Base-by-base conservation (phyloP, 2,797 vertebrate genomes). In the Hylomyscus alleni region DNA sequence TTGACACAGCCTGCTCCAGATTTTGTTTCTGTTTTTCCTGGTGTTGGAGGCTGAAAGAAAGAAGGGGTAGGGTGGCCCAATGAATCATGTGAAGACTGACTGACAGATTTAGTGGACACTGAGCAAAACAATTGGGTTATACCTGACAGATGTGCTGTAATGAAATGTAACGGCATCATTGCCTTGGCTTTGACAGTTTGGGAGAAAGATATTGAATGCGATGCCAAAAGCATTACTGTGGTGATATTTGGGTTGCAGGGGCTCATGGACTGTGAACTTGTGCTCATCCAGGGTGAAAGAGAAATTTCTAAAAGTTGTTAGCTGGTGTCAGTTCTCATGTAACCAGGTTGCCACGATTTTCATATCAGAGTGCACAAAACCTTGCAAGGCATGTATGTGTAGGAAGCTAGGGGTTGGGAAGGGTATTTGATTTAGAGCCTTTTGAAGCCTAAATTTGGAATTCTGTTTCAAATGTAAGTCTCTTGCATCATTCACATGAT, bases 51-150 rank as follows among this genome's bases (percentile, higher is more conserved):
- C 65, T 82, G 20, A 26, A 60, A 19, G 60, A 85, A 2, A 1
- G n/a, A 58, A 4, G 13, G 81, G 34, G 17, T 73, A 44, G 37
- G 22, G 19, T 69, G 3, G 9, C 47, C 65, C 11, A 29, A 56
- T 69, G 92, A 90, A 96, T 15, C 29, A 6, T 54, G 47, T 88
- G 73, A 97, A 93, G 89, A 88, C 2, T 91, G 94, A 96, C 76
- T 90, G 97, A 94, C 90, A 97, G 90, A 96, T 98, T 97, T 97
- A 97, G 87, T 95, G 69, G 85, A 95, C 77, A 60, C 17, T 91
- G 93, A 93, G 83, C 40, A 95, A 98, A 98, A 96, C 94, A 94
- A 93, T 52, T 95, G 4, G 93, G 40, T 98, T 97, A 97, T 75
- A 97, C 92, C 97, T 98, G 95, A 98, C 78, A 97, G 95, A 84